Evolutionary conservation across 2,797 vertebrate genomes (phyloP), one percentile per base, ranked within the genome.

Genomic region (Hypotaenidia philippensis): DNA sequence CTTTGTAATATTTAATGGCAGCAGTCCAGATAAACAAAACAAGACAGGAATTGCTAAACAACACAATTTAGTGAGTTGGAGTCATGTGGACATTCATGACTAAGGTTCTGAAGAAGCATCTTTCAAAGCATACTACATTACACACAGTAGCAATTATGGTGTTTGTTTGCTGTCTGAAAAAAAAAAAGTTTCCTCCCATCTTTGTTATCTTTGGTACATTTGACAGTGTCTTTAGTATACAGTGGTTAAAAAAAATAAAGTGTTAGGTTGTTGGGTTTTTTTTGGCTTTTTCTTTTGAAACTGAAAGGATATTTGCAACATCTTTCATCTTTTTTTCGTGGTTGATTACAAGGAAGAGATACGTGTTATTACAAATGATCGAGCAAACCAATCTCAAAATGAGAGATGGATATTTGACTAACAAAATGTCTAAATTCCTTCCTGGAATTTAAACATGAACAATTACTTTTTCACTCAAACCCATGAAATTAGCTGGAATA

Each of bases 241-340:
- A 88, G 41, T 34, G 57, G 89, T 60, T 83, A 77, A 77, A 60
- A 91, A 91, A 70, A 77, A 34, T 52, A 1, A 66, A 84, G 27
- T 82, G 15, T 26, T 0, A 0, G 1, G 2, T 5, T 45, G 20
- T 45, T 45, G 20, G 17, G 41, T 8, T 45, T 45, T 21, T 45
- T 36, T 81, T 57, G 10, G 0, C 2, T 12, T 2, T n/a, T 21
- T 52, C 34, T 53, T 15, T 83, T 52, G 64, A 70, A 78, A 57
- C 52, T 40, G 63, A 72, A 83, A 91, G n/a, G 26, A 21, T 82
- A 76, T 81, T 94, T 94, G 18, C 13, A 63, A 17, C 3, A 20
- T 29, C 9, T 61, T 41, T 56, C 41, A 11, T 61, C 5, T 7
- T 53, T 74, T 61, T 65, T 38, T 7, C 5, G 3, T 34, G 22